These are phyloP conservation scores for Toxotes lorentzi DNA, from an alignment of 2,797 vertebrate species.

Conservation along the genomic window DNA sequence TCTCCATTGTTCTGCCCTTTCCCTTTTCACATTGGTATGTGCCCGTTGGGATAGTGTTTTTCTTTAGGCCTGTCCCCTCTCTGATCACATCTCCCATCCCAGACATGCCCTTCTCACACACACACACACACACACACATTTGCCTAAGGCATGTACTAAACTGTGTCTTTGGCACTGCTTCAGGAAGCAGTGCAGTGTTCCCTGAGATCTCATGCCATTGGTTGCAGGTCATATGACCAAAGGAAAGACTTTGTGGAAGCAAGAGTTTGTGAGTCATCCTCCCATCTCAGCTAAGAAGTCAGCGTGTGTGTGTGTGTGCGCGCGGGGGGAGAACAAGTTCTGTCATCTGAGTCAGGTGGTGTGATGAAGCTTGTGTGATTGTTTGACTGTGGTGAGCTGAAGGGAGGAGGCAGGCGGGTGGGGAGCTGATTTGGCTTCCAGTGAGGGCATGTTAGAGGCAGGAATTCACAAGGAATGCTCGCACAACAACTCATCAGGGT, in stretches of 20 bases:
- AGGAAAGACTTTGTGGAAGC: conserved; percentile 50
- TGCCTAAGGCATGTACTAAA: conserved; percentile 53
- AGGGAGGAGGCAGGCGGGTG: conserved; percentile 50
- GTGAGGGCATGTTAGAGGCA: conserved; percentile 75
- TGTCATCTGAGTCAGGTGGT: conserved; percentile 65
- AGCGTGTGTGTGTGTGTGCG: conserved; percentile 1
- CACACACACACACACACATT: conserved; percentile 11
- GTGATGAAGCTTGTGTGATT: conserved; percentile 59
- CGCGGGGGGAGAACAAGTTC: conserved; percentile 11
- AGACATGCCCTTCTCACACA: conserved; percentile 29
- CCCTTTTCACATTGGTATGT: conserved; percentile 44
- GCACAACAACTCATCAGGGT: conserved; percentile 41
- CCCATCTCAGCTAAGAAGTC: conserved; percentile 44
- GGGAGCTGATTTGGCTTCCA: conserved; percentile 61
- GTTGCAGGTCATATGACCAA: conserved; percentile 61
- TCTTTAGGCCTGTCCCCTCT: conserved; percentile 46
- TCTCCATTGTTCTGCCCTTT: conserved; percentile 71
- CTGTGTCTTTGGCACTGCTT: conserved; percentile 46
- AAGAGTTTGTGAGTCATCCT: conserved; percentile 52
- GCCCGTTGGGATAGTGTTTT: conserved; percentile 29
- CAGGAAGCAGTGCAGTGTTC: conserved; percentile 57
- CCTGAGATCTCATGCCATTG: conserved; percentile 45
- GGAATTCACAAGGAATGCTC: conserved; percentile 75
- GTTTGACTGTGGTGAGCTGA: conserved; percentile 39
- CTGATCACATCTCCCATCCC: conserved; percentile 52